phyloP scores from a whole-genome alignment of 2,797 vertebrate species.

The Onychomys leucogaster region DNA sequence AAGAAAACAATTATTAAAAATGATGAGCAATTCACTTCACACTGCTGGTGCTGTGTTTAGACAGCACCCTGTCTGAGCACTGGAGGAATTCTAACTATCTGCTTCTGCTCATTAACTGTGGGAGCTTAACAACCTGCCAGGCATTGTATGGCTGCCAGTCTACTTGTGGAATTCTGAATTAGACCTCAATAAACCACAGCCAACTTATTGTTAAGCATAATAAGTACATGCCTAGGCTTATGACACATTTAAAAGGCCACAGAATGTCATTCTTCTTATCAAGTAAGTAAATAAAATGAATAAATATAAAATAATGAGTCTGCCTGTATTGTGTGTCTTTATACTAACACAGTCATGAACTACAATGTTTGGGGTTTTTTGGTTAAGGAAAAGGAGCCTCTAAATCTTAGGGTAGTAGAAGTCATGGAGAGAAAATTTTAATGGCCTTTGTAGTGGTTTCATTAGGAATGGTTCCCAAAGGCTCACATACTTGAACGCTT shows the following conservation, averaged over 20 bases:
- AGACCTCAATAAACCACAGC: not conserved
- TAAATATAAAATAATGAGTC: constrained; percentile 8
- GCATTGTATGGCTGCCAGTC: constrained; percentile 45
- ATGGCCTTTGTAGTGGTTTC: not conserved
- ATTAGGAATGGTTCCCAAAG: not conserved
- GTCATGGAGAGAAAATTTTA: not conserved
- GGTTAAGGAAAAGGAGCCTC: not conserved
- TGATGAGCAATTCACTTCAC: not conserved
- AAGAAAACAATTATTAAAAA: constrained; percentile 47
- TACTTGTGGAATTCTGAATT: constrained; percentile 41
- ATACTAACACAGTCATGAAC: constrained; percentile 7
- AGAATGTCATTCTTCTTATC: not conserved
- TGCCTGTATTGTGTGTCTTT: not conserved
- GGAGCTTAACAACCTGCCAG: constrained; percentile 48
- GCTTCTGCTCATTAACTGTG: constrained; percentile 59
- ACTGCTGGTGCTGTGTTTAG: constrained; percentile 15
- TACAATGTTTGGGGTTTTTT: not conserved
- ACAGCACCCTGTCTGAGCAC: not conserved
- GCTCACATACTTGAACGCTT: not conserved
- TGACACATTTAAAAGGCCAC: not conserved
- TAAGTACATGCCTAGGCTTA: not conserved
- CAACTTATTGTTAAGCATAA: not conserved
- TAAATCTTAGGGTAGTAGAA: constrained; percentile 8
- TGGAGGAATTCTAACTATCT: constrained; percentile 68
- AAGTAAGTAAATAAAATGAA: constrained; percentile 29